Evolutionary conservation across 2,888 invertebrate species (phyloP).

Genomic region (Polydrusus tereticollis): DNA sequence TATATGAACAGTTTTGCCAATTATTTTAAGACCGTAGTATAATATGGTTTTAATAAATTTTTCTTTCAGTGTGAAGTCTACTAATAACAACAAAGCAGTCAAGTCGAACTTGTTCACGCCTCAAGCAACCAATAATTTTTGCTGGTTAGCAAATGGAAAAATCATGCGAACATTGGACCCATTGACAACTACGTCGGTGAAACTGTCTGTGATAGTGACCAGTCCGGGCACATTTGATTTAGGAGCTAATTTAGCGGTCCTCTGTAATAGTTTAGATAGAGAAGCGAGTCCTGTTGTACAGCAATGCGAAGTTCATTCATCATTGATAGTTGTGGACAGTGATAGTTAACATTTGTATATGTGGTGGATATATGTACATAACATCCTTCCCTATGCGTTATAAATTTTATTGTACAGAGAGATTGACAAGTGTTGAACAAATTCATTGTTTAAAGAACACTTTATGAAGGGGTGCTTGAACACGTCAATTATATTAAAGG

Average conservation of each 20-base stretch:
- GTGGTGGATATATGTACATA: neutral
- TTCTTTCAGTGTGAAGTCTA: constrained; percentile 40
- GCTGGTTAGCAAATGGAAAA: constrained; percentile 64
- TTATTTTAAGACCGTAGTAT: too few species aligned
- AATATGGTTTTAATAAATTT: neutral
- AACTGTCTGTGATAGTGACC: constrained; percentile 71
- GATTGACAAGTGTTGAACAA: too few species aligned
- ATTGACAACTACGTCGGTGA: constrained; percentile 59
- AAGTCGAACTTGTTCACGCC: constrained; percentile 47
- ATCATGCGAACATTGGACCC: constrained; percentile 60
- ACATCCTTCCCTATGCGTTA: neutral
- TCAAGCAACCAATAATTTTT: constrained; percentile 59
- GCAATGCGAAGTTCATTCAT: constrained; percentile 61
- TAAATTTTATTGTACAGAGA: constrained; percentile 3
- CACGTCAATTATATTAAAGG: too few species aligned
- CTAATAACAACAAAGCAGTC: constrained; percentile 40
- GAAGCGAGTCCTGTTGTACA: constrained; percentile 60
- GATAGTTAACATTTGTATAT: constrained; percentile 44
- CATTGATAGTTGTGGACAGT: constrained; percentile 60
- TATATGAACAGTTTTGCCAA: too few species aligned
- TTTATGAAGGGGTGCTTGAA: too few species aligned
- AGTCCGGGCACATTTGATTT: constrained; percentile 78
- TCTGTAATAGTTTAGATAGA: constrained; percentile 59
- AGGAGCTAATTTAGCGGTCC: constrained; percentile 73
- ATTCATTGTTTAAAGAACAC: too few species aligned